Conservation (phyloP, 2,797 vertebrate genomes). For the Acrossocheilus fasciatus region DNA sequence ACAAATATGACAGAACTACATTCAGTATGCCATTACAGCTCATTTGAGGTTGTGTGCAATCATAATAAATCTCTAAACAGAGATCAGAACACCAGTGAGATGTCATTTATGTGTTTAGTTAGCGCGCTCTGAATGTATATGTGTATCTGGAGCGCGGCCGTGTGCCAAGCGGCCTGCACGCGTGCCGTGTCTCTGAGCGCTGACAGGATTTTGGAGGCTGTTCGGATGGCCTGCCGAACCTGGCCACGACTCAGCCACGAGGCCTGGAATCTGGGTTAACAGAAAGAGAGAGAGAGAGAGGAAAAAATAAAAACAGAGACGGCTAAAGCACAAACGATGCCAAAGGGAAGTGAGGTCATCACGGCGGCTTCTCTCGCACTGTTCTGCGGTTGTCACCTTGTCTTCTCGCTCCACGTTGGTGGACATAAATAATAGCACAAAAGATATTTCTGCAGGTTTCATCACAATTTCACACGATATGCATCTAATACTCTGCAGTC, state of each 20-base stretch:
- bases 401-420: not conserved
- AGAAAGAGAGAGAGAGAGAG: not conserved
- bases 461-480: not conserved
- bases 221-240: slow-evolving; percentile 27
- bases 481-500: not conserved
- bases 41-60: not conserved
- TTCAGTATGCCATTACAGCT: slow-evolving; percentile 6
- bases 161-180: slow-evolving; percentile 25
- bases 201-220: slow-evolving; percentile 60
- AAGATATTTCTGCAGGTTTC: slow-evolving; percentile 30
- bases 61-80: not conserved
- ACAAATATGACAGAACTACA: slow-evolving; percentile 46
- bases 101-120: slow-evolving; percentile 24
- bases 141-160: slow-evolving; percentile 17
- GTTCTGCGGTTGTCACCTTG: slow-evolving; percentile 18
- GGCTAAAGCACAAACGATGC: not conserved
- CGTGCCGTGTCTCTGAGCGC: slow-evolving; percentile 50
- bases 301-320: slow-evolving; percentile 13
- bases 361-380: slow-evolving; percentile 9
- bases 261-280: slow-evolving; percentile 55
- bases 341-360: slow-evolving; percentile 30
- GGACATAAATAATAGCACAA: slow-evolving; percentile 16
- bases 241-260: slow-evolving; percentile 35
- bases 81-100: slow-evolving; percentile 15
- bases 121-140: slow-evolving; percentile 21